Conservation (phyloP, 2,888 invertebrate genomes). For the Drosophila nr. perissopoda region DNA sequence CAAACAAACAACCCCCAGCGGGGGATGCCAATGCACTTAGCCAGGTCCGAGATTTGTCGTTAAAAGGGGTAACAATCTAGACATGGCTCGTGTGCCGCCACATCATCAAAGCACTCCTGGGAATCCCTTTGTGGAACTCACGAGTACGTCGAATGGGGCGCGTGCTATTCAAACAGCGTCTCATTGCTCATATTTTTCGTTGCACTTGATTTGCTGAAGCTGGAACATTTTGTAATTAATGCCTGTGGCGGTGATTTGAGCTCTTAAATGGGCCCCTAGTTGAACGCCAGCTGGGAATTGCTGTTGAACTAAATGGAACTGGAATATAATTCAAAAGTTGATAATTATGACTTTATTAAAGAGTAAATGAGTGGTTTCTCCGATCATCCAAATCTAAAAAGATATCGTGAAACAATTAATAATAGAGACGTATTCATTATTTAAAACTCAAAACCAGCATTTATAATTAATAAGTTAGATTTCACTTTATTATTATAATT, state of each 20-base stretch:
- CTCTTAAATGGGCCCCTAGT: constrained; percentile 26
- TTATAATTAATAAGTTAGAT: not conserved
- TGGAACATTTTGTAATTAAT: constrained; percentile 46
- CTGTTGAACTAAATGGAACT: not conserved
- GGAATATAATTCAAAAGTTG: not conserved
- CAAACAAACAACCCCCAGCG: constrained; percentile 60
- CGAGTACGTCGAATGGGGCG: constrained; percentile 8
- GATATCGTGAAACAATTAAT: not conserved
- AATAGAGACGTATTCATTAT: not conserved
- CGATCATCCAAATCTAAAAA: not conserved
- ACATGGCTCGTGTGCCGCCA: constrained; percentile 33
- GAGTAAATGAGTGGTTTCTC: rapidly evolving
- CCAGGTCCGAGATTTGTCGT: constrained; percentile 37
- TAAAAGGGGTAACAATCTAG: constrained; percentile 36
- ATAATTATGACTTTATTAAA: not conserved
- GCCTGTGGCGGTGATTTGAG: constrained; percentile 39
- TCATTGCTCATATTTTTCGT: constrained; percentile 17
- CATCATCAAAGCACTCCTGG: constrained; percentile 54
- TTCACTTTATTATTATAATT: not conserved
- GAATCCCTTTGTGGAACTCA: constrained; percentile 35
- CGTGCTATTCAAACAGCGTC: constrained; percentile 3
- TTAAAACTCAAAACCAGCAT: not conserved
- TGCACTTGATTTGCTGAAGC: constrained; percentile 47
- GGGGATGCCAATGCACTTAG: constrained; percentile 67
- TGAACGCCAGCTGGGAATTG: constrained; percentile 13